phyloP scores from a whole-genome alignment of 1,140 invertebrate genomes.

The Papilio glaucus region DNA sequence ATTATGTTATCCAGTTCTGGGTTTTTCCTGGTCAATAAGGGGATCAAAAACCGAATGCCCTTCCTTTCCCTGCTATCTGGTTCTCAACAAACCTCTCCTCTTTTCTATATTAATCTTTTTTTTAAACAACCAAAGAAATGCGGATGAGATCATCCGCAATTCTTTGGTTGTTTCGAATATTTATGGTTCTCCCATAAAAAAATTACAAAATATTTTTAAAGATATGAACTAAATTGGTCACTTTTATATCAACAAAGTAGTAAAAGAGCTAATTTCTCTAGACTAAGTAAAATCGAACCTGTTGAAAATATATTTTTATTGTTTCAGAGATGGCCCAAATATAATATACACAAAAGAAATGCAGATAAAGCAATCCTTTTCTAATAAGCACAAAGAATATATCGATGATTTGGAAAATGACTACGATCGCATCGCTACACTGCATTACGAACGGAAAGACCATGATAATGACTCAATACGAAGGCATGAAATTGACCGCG shows the following conservation, averaged over 20 bases:
- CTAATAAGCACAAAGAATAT: conserved; percentile 85
- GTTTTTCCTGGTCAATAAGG: no score
- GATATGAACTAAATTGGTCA: no score
- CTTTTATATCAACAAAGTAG: neutral
- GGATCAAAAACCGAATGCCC: no score
- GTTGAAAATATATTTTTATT: neutral
- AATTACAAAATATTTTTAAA: no score
- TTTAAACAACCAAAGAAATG: no score
- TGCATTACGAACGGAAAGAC: conserved; percentile 76
- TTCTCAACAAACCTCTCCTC: neutral
- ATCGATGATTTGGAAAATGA: conserved; percentile 85
- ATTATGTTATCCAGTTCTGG: no score
- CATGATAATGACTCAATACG: conserved; percentile 88
- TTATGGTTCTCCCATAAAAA: no score
- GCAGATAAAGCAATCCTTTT: conserved; percentile 78
- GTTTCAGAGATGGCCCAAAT: conserved; percentile 80
- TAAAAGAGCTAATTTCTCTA: neutral
- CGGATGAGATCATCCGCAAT: no score
- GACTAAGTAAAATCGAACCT: neutral
- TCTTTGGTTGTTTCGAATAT: no score
- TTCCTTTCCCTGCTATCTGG: no score
- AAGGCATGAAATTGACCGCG: conserved; percentile 89
- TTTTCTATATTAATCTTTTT: no score
- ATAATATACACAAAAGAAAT: conserved; percentile 84
- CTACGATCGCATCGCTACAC: conserved; percentile 80